A percentile compares a stretch with the other conserved stretches of the same genome.
Evolutionary conservation across 2,797 vertebrate species (phyloP).

Genomic region (Arnoldichthys spilopterus): DNA sequence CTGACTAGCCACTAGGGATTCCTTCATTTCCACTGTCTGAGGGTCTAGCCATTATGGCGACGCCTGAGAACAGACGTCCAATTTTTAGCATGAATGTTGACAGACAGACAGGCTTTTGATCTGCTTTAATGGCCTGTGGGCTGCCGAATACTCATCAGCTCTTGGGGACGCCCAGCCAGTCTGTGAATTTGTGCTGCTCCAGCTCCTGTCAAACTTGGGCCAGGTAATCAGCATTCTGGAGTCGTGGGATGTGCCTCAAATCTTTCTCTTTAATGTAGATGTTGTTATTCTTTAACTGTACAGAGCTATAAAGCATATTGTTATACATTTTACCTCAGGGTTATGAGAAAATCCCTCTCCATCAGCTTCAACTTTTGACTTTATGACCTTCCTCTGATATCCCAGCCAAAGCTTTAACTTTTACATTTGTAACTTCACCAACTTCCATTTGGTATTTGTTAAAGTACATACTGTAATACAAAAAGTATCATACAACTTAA

Average conservation of each 20-base stretch:
- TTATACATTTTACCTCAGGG: neutral
- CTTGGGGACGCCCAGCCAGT: neutral
- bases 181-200: neutral
- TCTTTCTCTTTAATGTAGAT: neutral
- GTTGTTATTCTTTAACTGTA: neutral
- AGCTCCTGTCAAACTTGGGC: neutral
- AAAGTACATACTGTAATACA: no score
- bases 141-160: neutral
- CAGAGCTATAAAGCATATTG: neutral
- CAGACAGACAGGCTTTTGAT: slow-evolving; percentile 1
- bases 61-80: neutral
- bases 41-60: neutral
- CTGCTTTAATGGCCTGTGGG: neutral
- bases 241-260: neutral
- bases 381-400: neutral
- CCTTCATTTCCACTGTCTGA: neutral
- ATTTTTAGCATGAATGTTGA: neutral
- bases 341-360: neutral
- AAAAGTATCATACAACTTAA: no score
- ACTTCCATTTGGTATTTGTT: no score
- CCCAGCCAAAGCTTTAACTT: neutral
- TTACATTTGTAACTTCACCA: no score
- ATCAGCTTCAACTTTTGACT: neutral
- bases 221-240: neutral
- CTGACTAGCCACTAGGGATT: neutral